Conservation (phyloP, 2,113 vertebrate species). For the Seriola quinqueradiata region DNA sequence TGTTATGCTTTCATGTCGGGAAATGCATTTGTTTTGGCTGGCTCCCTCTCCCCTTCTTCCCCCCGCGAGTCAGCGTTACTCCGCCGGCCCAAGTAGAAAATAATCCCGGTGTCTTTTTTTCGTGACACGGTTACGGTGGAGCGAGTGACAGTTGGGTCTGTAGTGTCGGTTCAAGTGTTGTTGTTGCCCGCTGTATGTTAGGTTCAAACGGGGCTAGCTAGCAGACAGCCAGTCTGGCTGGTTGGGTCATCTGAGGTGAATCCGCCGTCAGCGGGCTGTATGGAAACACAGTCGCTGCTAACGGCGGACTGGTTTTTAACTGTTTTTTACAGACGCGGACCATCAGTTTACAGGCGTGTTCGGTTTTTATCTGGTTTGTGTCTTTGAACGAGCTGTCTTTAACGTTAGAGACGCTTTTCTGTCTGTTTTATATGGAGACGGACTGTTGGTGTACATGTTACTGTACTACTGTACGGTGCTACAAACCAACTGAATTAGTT, state of each 20-base stretch:
- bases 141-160: slow-evolving; percentile 9
- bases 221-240: slow-evolving; percentile 72
- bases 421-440: not conserved
- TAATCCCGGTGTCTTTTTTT: slow-evolving; percentile 3
- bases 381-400: not conserved
- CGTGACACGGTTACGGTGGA: not conserved
- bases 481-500: no score
- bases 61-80: slow-evolving; percentile 20
- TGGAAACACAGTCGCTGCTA: not conserved
- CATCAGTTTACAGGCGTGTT: not conserved
- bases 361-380: not conserved
- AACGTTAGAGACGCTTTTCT: not conserved
- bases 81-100: slow-evolving; percentile 19
- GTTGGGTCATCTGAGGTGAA: slow-evolving; percentile 78
- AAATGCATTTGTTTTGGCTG: slow-evolving; percentile 64
- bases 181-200: slow-evolving; percentile 39
- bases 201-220: slow-evolving; percentile 69
- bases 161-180: slow-evolving; percentile 25
- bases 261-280: slow-evolving; percentile 58
- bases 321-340: not conserved
- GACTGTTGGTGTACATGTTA: no score
- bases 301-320: not conserved
- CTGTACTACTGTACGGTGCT: no score
- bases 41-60: slow-evolving; percentile 4
- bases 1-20: slow-evolving; percentile 64